Evolutionary conservation across 2,888 invertebrate species (phyloP), one percentile per base, ranked within the genome.

Genomic region (Pogonocherus hispidulus): DNA sequence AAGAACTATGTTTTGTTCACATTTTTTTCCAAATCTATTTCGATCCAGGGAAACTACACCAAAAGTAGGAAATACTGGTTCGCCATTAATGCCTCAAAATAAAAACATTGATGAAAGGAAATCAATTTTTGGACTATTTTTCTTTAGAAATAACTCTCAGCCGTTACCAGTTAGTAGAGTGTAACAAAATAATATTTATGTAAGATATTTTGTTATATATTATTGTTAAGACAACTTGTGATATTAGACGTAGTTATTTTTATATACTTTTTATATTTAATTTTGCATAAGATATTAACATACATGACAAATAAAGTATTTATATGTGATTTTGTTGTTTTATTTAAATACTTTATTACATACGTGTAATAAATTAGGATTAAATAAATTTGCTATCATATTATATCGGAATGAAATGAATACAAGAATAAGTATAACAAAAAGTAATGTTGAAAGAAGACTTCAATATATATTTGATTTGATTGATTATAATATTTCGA

Each of bases 71-170:
- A 59, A 47, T 47, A 59, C 47, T 35, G 47, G 19, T 32, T 59
- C 59, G 18, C 59, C 59, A 6, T 8, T 59, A 18, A 59, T 59
- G 59, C 59, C 46, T 19, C 59, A 46, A 44, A 67, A 65, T 56
- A 66, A 67, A 44, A 65, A 60, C 44, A 35, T 54, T 35, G 73
- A 75, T 14, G 69, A 73, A 14, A 74, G 69, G 41, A 71, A 65
- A 52, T 70, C 68, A 37, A 67, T 75, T 66, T 72, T 75, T 66
- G 70, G 71, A 54, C 47, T 75, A 54, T 70, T 75, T 60, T 75
- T 75, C 52, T 68, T 71, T 44, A 73, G 70, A 59, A 75, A 47
- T 47, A 19, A 67, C n/a, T 41, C 71, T 23, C 71, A 65, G 52
- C 67, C 71, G 47, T 59, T 66, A 47, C 75, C 75, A 46, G 71